Evolutionary conservation across 2,888 invertebrate species (phyloP).

Genomic region (Drosophila longiperda): DNA sequence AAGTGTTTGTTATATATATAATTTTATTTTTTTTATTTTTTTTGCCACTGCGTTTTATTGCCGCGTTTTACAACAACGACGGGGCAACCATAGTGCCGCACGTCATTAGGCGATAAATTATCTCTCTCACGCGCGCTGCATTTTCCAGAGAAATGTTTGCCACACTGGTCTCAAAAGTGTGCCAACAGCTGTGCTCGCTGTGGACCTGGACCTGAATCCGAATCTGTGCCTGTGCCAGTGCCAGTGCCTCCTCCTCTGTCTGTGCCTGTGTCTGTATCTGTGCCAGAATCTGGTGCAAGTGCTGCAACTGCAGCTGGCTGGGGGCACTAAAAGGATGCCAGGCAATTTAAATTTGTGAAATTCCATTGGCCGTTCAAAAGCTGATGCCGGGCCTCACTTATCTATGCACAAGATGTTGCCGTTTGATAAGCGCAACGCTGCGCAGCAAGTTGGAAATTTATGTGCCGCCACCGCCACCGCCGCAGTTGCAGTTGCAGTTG

Average conservation of each 20-base stretch:
- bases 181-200: slow-evolving; percentile 67
- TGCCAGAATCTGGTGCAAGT: slow-evolving; percentile 42
- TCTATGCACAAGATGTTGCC: slow-evolving; percentile 81
- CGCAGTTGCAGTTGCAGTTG: slow-evolving; percentile 49
- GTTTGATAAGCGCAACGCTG: slow-evolving; percentile 75
- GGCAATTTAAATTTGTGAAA: slow-evolving; percentile 81
- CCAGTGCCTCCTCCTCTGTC: slow-evolving; percentile 11
- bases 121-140: slow-evolving; percentile 65
- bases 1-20: background rate
- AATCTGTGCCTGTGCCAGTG: slow-evolving; percentile 26
- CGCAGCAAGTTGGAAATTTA: slow-evolving; percentile 71
- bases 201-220: slow-evolving; percentile 26
- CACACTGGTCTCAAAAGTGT: slow-evolving; percentile 63
- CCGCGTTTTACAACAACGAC: slow-evolving; percentile 65
- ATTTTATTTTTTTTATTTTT: slow-evolving; percentile 1
- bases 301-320: slow-evolving; percentile 27
- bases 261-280: slow-evolving; percentile 19
- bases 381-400: slow-evolving; percentile 56
- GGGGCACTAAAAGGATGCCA: slow-evolving; percentile 74
- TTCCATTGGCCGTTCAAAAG: slow-evolving; percentile 66
- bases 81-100: slow-evolving; percentile 74
- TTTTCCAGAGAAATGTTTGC: slow-evolving; percentile 74
- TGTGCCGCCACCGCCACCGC: slow-evolving; percentile 52
- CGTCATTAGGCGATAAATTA: slow-evolving; percentile 81
- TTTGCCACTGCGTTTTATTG: slow-evolving; percentile 60